Evolutionary conservation across 2,797 vertebrate species (phyloP).

Genomic region (Thamnophis elegans): DNA sequence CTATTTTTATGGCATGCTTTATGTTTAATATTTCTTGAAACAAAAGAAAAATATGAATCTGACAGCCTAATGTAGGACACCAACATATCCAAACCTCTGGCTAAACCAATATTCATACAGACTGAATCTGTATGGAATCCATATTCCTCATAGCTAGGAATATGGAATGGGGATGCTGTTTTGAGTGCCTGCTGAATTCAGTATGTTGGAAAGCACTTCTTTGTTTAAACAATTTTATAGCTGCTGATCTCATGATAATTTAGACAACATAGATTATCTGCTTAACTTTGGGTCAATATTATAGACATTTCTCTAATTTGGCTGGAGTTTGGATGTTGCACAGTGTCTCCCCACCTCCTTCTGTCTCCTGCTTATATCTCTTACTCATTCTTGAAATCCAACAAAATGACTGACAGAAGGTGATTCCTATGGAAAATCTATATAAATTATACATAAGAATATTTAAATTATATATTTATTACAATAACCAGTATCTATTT

Average conservation of each 20-base stretch:
- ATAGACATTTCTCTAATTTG: not conserved
- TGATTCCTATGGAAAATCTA: not conserved
- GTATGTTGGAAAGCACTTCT: not conserved
- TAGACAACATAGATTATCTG: not conserved
- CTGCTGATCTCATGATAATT: not conserved
- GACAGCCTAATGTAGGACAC: not conserved
- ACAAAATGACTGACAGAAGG: not conserved
- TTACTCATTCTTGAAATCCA: not conserved
- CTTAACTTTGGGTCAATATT: not conserved
- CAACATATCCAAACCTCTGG: not conserved
- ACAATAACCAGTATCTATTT: not conserved
- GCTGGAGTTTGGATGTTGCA: not conserved
- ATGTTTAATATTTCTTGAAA: not conserved
- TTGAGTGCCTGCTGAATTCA: not conserved
- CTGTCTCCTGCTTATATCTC: not conserved
- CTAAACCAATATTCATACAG: not conserved
- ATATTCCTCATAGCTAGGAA: not conserved
- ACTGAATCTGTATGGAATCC: not conserved
- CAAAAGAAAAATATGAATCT: not conserved
- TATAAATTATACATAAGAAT: not conserved
- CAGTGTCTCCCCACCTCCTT: not conserved
- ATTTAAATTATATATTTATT: not conserved
- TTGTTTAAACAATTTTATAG: not conserved
- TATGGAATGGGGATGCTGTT: not conserved
- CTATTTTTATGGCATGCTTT: not conserved